Base-by-base conservation (phyloP, 2,113 vertebrate genomes). In the Rhizomys pruinosus region DNA sequence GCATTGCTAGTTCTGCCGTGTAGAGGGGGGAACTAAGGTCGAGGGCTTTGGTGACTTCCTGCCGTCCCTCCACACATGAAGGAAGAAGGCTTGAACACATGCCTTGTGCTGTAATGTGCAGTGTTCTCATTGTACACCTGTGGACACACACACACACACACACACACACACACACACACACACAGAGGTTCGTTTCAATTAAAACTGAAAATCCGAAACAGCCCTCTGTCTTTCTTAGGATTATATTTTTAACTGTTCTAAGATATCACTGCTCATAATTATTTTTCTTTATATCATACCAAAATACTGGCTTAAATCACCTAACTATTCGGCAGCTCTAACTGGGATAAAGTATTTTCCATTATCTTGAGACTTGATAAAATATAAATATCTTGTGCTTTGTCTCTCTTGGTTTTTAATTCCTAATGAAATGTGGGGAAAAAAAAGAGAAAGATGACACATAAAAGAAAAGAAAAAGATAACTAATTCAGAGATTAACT, bases 401-500 rank as follows among this genome's bases (percentile, higher is more conserved):
- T 92, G 39, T 94, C 94, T 96, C 79, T 89, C 87, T 66, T 73
- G 95, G 97, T 94, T 87, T 92, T 88, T 1, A 7, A 57, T 85
- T 76, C 23, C 71, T 90, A 78, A 93, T 96, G 84, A 78, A 91
- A 96, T 23, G 17, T 97, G 91, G 15, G 5, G 4, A n/a, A 37
- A 47, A 76, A 47, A 87, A 85, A 80, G 96, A 88, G n/a, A 71
- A 80, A 96, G 71, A 96, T 91, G 90, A 92, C 34, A 94, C 79
- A 92, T 81, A 34, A 96, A 96, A 96, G 69, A 93, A 87, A 94
- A 92, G 57, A 16, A 80, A 87, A 96, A 95, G 91, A 94, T 82
- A 95, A 96, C 74, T 92, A 78, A 96, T 95, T 96, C 94, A 96
- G 94, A 96, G 96, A 95, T 79, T 92, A 96, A 89, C 69, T 95